Conservation (phyloP, 35 echinoderm and acorn worm genomes). For the Holothuria glaberrima region DNA sequence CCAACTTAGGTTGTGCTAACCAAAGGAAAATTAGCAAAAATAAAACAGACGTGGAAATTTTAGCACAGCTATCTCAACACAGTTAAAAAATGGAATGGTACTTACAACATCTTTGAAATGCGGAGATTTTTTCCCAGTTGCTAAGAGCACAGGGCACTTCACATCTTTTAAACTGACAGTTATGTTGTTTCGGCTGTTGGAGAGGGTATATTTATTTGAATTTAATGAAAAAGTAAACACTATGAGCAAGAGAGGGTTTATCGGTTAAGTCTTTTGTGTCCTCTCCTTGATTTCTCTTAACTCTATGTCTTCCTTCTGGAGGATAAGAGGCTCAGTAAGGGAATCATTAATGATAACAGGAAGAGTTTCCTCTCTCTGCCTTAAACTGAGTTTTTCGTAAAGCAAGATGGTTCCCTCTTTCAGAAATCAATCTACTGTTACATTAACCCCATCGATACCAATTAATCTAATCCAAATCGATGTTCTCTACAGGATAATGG, state of each 20-base stretch:
- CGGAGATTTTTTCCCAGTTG: conserved; percentile 85
- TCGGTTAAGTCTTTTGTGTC: no score
- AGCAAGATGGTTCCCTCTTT: not conserved
- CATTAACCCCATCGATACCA: not conserved
- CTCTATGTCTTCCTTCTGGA: no score
- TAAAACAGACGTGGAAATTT: no score
- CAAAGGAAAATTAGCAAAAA: no score
- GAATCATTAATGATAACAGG: no score
- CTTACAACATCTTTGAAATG: conserved; percentile 95
- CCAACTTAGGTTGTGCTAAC: no score
- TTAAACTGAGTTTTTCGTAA: not conserved
- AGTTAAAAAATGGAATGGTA: not conserved
- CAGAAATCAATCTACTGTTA: not conserved
- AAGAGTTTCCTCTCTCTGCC: no score
- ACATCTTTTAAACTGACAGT: conserved; percentile 77
- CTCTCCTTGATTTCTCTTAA: no score
- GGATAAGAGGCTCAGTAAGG: no score
- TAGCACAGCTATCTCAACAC: no score
- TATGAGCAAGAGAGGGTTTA: not conserved
- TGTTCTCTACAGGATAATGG: not conserved
- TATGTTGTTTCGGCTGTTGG: conserved; percentile 83
- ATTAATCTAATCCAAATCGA: no score
- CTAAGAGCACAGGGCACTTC: conserved; percentile 73
- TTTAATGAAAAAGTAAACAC: not conserved
- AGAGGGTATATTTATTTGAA: not conserved